Base-by-base conservation (phyloP, 2,113 vertebrate species). In the Trachemys scripta region DNA sequence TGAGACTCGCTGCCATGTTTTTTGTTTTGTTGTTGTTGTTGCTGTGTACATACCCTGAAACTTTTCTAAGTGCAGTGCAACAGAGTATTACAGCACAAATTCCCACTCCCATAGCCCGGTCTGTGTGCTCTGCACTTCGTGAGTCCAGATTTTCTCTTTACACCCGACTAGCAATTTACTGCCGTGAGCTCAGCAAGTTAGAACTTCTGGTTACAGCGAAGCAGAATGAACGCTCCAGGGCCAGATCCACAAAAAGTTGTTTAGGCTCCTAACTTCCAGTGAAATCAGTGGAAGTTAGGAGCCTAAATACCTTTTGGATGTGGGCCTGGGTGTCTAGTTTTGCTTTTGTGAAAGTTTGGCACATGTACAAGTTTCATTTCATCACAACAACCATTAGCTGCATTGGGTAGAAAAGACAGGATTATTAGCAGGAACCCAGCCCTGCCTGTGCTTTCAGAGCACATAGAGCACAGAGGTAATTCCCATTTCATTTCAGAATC, bases 21-120 rank as follows among this genome's bases (percentile, higher is more conserved):
- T 16, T 50, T 5, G 31, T 6, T 7, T 65, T 3, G 31, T 65
- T 31, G 27, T 17, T 65, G 16, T 10, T 62, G 17, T 35, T 35
- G 14, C 62, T 35, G 31, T 5, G 7, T 35, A n/a, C 10, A 24
- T 57, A 6, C 57, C 24, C 86, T 1, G 0, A 5, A 31, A 88
- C 90, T 94, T 89, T 95, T 78, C 80, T 86, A 53, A 7, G 14
- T 93, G 75, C 5, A 82, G 62, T 94, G 78, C 86, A 95, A 89
- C 2, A 76, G 6, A 72, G 69, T 84, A 95, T 62, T 56, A 14
- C 10, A 80, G 38, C 81, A 5, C 9, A 92, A 97, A 94, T 12
- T 80, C 78, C 49, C 85, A 7, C 19, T 96, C 93, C 59, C 78
- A 51, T 10, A 35, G 4, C 38, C 88, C 29, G 92, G 49, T 80